Evolutionary conservation across 2,888 invertebrate species (phyloP).

Genomic region (Tortricodes alternella): DNA sequence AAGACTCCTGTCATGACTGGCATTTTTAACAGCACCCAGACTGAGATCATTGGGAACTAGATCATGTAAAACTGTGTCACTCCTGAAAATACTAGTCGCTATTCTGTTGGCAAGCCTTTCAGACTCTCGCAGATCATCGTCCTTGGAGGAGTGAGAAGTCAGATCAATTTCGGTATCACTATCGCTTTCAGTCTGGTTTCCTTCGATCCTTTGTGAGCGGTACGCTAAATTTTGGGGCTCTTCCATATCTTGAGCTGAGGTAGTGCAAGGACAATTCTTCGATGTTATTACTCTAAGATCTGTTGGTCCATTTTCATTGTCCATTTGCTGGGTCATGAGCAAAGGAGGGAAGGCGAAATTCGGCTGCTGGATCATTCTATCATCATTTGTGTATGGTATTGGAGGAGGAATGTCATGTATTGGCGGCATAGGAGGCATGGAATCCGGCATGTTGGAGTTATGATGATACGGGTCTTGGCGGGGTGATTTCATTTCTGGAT

Average conservation of each 20-base stretch:
- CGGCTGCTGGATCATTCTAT: conserved; percentile 62
- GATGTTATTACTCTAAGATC: conserved; percentile 67
- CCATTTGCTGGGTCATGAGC: conserved; percentile 59
- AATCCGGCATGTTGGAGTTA: conserved; percentile 54
- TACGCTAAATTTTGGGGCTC: conserved; percentile 73
- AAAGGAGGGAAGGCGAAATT: conserved; percentile 64
- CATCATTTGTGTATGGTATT: conserved; percentile 58
- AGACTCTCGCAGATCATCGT: conserved; percentile 73
- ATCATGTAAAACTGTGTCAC: conserved; percentile 72
- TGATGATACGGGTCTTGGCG: conserved; percentile 66
- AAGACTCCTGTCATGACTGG: conserved; percentile 48
- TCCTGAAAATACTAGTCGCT: conserved; percentile 73
- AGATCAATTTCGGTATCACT: conserved; percentile 78
- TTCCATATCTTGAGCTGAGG: conserved; percentile 46
- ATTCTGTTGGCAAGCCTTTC: conserved; percentile 70
- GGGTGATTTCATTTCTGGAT: conserved; percentile 61
- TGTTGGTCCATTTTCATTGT: conserved; percentile 68
- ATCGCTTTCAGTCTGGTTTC: conserved; percentile 68
- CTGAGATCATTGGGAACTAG: conserved; percentile 78
- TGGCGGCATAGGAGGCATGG: conserved; percentile 43
- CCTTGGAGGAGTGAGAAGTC: conserved; percentile 75
- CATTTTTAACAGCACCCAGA: conserved; percentile 60
- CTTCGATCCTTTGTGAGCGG: conserved; percentile 53
- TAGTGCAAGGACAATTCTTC: conserved; percentile 63
- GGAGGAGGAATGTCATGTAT: conserved; percentile 60